Evolutionary conservation across 2,888 invertebrate species (phyloP).

Genomic region (Lomographa bimaculata): DNA sequence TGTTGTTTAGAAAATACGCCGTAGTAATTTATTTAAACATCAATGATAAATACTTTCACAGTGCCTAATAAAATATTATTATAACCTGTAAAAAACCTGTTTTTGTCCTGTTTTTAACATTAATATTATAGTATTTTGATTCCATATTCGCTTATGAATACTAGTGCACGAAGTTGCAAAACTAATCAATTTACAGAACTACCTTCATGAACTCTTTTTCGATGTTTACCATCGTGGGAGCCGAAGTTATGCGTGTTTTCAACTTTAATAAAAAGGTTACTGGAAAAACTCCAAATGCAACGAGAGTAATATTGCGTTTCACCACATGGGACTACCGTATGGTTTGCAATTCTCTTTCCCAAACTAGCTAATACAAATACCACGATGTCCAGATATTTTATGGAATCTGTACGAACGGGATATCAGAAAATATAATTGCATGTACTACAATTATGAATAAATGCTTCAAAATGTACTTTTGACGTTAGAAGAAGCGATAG

Average conservation of each 20-base stretch:
- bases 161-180: slow-evolving; percentile 19
- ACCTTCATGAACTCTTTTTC: slow-evolving; percentile 20
- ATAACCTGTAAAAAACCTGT: too few relatives aligned
- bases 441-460: too few relatives aligned
- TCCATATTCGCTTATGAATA: too few relatives aligned
- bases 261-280: slow-evolving; percentile 32
- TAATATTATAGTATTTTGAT: too few relatives aligned
- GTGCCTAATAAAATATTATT: too few relatives aligned
- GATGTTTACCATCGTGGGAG: slow-evolving; percentile 22
- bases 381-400: slow-evolving; percentile 1
- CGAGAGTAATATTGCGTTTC: slow-evolving; percentile 32
- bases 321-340: slow-evolving; percentile 14
- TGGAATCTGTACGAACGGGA: neutral
- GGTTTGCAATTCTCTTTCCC: slow-evolving; percentile 23
- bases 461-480: too few relatives aligned
- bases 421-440: too few relatives aligned
- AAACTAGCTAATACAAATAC: slow-evolving; percentile 19
- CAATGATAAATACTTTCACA: too few relatives aligned
- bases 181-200: slow-evolving; percentile 33
- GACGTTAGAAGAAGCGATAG: too few relatives aligned
- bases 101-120: too few relatives aligned
- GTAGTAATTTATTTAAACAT: too few relatives aligned
- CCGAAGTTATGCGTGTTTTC: slow-evolving; percentile 35
- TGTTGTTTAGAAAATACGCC: slow-evolving; percentile 13
- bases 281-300: slow-evolving; percentile 40